These are phyloP conservation scores for Candoia aspera DNA, from an alignment of 2,113 vertebrate genomes.

Conservation along the genomic window DNA sequence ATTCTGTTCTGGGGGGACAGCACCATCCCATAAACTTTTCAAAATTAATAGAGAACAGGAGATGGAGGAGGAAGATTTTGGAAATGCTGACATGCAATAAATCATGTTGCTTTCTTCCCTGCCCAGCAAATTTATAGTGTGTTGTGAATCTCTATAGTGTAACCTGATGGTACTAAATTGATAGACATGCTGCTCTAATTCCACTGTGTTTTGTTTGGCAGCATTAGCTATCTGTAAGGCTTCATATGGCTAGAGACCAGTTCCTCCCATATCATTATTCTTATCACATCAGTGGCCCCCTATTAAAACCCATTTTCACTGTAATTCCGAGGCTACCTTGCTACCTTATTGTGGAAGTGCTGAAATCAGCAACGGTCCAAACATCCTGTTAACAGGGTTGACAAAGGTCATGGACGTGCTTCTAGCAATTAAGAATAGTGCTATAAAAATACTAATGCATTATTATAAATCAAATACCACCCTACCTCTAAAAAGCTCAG, in stretches of 20 bases:
- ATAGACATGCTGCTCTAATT: conserved; percentile 1
- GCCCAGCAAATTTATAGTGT: background rate
- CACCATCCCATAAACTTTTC: background rate
- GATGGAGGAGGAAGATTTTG: background rate
- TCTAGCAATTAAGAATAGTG: background rate
- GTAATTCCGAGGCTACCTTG: background rate
- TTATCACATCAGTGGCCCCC: background rate
- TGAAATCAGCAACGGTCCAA: background rate
- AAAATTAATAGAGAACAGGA: background rate
- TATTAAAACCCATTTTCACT: conserved; percentile 3
- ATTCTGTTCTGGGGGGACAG: background rate
- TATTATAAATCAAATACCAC: background rate
- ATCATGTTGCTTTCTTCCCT: background rate
- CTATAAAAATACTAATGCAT: background rate
- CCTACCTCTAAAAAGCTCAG: background rate
- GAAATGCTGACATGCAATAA: background rate
- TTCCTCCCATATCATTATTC: background rate
- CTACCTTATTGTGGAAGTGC: background rate
- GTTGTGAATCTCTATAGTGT: background rate
- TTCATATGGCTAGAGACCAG: background rate
- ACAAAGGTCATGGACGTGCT: background rate
- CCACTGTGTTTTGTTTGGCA: background rate
- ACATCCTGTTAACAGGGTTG: background rate
- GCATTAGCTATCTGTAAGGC: background rate
- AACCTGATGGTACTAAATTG: background rate